These are phyloP conservation scores for Saguinus midas DNA, from an alignment of 2,113 vertebrate genomes.

Conservation along the genomic window DNA sequence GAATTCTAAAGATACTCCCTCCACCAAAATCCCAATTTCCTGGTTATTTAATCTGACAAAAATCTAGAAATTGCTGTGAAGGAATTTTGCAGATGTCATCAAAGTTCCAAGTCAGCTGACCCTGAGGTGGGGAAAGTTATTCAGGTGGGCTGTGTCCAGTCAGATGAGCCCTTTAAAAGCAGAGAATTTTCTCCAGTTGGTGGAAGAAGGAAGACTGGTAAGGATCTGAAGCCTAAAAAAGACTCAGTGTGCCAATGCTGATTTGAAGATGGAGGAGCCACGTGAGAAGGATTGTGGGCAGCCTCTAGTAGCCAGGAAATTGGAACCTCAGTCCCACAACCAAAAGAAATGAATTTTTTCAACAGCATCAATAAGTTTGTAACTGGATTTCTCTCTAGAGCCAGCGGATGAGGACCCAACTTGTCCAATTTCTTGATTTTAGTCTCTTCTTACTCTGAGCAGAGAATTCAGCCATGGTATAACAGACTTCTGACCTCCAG, in stretches of 20 bases:
- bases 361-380: background rate
- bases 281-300: background rate
- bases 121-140: background rate
- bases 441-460: background rate
- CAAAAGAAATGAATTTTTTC: background rate
- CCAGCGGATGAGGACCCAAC: background rate
- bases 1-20: background rate
- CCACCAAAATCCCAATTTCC: background rate
- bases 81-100: background rate
- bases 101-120: background rate
- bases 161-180: background rate
- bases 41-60: background rate
- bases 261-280: background rate
- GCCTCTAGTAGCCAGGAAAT: background rate
- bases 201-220: background rate
- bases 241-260: background rate
- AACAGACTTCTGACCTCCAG: background rate
- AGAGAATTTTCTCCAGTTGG: background rate
- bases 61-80: background rate
- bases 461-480: background rate
- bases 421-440: background rate
- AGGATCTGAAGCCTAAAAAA: background rate
- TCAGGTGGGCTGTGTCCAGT: background rate
- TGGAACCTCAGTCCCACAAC: background rate
- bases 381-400: background rate